These are phyloP conservation scores for Polydrusus tereticollis DNA, from an alignment of 2,888 invertebrate species.

Conservation along the genomic window DNA sequence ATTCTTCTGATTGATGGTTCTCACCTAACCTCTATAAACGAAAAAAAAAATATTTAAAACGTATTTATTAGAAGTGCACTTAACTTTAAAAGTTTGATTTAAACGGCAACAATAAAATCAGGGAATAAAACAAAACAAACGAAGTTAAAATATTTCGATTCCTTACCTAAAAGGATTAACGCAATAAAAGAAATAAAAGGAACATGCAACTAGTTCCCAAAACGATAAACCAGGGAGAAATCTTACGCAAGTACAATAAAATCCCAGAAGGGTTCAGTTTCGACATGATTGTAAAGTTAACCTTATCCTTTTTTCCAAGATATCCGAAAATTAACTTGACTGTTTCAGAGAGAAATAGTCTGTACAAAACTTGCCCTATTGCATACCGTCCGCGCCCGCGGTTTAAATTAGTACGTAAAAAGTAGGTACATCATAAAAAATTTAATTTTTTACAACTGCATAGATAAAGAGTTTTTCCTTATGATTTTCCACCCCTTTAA, in stretches of 20 bases:
- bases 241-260: conserved; percentile 37
- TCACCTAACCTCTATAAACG: too few relatives aligned
- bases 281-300: conserved; percentile 36
- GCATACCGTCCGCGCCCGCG: too few relatives aligned
- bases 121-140: conserved; percentile 1
- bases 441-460: too few relatives aligned
- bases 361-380: background rate
- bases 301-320: conserved; percentile 27
- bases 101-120: background rate
- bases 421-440: too few relatives aligned
- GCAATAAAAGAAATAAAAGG: conserved; percentile 34
- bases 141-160: conserved; percentile 7
- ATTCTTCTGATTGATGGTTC: too few relatives aligned
- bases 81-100: background rate
- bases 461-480: too few relatives aligned
- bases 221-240: conserved; percentile 38
- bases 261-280: conserved; percentile 39
- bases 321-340: conserved; percentile 30
- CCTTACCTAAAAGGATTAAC: conserved; percentile 37
- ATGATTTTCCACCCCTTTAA: too few relatives aligned
- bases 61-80: background rate
- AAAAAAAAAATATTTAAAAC: background rate
- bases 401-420: too few relatives aligned
- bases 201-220: conserved; percentile 42
- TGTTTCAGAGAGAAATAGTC: conserved; percentile 19